phyloP scores from a whole-genome alignment of 2,888 invertebrate species.

The Saturnia pavonia region DNA sequence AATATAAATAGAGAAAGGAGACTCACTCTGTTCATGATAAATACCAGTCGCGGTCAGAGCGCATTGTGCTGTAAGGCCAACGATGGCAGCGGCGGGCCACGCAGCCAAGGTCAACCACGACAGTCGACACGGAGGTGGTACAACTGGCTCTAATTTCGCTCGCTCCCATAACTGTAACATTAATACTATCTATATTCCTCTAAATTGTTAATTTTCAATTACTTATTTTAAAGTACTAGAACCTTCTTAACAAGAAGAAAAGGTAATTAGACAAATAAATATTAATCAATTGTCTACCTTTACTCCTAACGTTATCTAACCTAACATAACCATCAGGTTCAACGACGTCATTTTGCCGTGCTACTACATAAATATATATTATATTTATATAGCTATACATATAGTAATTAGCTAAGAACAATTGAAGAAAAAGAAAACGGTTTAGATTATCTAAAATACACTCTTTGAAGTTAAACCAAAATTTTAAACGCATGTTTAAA shows the following conservation, averaged over 20 bases:
- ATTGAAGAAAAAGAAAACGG: background rate
- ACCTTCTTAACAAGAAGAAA: background rate
- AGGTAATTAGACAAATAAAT: background rate
- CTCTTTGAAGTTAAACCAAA: background rate
- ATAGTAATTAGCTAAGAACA: background rate
- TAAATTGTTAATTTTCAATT: too few species aligned
- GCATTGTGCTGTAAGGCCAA: slow-evolving; percentile 86
- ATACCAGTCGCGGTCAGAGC: slow-evolving; percentile 86
- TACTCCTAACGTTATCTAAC: too few species aligned
- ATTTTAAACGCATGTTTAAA: too few species aligned
- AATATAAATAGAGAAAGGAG: background rate
- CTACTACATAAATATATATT: too few species aligned
- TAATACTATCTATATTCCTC: background rate
- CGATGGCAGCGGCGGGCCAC: slow-evolving; percentile 87
- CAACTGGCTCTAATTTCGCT: slow-evolving; percentile 80
- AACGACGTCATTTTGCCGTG: too few species aligned
- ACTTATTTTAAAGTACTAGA: too few species aligned
- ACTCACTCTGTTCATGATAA: slow-evolving; percentile 84
- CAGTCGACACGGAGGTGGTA: slow-evolving; percentile 84
- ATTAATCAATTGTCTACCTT: background rate
- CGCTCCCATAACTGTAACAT: slow-evolving; percentile 82
- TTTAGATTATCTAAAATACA: background rate
- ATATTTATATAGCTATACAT: too few species aligned
- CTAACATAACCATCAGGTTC: too few species aligned
- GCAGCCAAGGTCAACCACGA: slow-evolving; percentile 88